A percentile compares a stretch with the other conserved stretches of the same genome.
phyloP scores from a whole-genome alignment of 2,888 invertebrate species.

The Sepioteuthis lessoniana region DNA sequence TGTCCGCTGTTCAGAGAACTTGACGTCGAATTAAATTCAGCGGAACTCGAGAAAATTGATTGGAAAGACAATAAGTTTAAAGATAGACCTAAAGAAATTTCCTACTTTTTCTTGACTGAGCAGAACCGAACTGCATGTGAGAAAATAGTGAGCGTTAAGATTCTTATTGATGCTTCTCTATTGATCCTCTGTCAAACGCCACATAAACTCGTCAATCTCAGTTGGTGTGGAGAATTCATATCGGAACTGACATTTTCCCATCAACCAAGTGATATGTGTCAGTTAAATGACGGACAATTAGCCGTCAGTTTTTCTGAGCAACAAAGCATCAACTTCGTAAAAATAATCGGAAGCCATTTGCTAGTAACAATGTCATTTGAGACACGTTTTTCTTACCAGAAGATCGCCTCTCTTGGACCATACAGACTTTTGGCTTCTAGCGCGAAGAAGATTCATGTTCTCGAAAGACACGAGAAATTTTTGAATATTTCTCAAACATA shows the following conservation, averaged over 20 bases:
- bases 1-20: background rate
- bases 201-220: background rate
- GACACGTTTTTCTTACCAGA: background rate
- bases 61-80: background rate
- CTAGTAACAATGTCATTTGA: background rate
- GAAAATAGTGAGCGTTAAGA: background rate
- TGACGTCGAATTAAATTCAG: background rate
- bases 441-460: background rate
- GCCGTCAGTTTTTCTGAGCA: background rate
- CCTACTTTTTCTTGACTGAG: background rate
- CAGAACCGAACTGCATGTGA: background rate
- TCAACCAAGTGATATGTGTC: background rate
- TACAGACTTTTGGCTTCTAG: background rate
- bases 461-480: background rate
- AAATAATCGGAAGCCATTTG: background rate
- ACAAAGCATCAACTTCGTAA: background rate
- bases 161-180: background rate
- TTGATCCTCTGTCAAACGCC: background rate
- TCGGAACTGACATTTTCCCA: background rate
- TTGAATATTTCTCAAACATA: background rate
- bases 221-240: background rate
- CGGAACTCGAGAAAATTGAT: background rate
- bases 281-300: background rate
- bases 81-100: background rate
- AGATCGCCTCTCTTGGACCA: background rate